Evolutionary conservation across 2,888 invertebrate species (phyloP), one percentile per base, ranked within the genome.

Genomic region (Hyppa rectilinea): DNA sequence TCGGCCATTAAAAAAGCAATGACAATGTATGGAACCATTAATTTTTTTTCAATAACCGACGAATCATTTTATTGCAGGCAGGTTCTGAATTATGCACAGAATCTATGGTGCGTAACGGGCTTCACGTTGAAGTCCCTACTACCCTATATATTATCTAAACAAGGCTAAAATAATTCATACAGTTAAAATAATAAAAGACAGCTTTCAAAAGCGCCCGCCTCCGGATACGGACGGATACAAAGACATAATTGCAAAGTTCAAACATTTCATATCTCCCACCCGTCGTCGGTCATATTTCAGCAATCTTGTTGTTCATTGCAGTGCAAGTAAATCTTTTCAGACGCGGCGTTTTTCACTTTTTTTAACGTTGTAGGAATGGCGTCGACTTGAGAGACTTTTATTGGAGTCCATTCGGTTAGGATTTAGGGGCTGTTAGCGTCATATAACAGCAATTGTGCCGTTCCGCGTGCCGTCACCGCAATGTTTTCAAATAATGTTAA

Each of bases 361-460:
- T 83, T 85, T 83, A 83, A 84, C 86, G 53, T 71, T 71, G 75
- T 75, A 81, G 73, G 76, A 83, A 85, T 83, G 81, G 84, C 85
- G 84, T 81, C 78, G 85, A 88, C 88, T 88, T 88, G 83, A 87
- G 85, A 82, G 80, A 88, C 86, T 90, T 92, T 92, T 90, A 92
- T 92, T 89, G 83, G 81, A 90, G 89, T 90, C 88, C 88, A 90
- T 92, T 91, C 86, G 81, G 87, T 86, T 73, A 86, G 88, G 88
- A 91, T 90, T 90, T 90, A 92, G 87, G 72, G 89, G 88, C 89
- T 88, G 88, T 91, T 90, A 89, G 85, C 87, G 88, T 89, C 89
- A 82, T 88, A 89, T 89, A 89, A 88, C 86, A 87, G 87, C 86
- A 89, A 88, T 91, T 89, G 85, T 82, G 86, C 83, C 85, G 84